These are phyloP conservation scores for Mormyrus proboscirostris DNA, from an alignment of 2,797 vertebrate species.

Conservation along the genomic window DNA sequence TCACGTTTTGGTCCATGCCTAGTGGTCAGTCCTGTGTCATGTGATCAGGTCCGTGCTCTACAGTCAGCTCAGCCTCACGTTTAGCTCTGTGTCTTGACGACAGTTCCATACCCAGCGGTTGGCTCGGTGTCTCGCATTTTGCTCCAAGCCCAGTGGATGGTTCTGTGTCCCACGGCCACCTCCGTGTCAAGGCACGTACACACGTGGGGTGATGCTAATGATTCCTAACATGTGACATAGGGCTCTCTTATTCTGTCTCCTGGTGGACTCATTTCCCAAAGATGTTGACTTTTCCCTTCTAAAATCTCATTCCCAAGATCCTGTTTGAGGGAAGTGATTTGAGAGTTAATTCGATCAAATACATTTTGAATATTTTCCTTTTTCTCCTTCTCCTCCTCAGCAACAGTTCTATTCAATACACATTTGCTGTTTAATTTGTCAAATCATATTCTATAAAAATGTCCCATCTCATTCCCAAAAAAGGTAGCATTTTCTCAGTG, in stretches of 20 bases:
- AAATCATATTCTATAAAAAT: background rate
- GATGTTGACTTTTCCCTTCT: background rate
- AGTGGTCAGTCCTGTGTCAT: background rate
- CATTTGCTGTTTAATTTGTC: background rate
- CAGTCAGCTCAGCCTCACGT: background rate
- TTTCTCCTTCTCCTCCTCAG: background rate
- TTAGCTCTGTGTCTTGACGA: background rate
- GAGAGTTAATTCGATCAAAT: background rate
- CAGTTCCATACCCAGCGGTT: background rate
- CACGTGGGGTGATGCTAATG: background rate
- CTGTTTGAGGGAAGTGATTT: background rate
- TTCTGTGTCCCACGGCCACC: background rate
- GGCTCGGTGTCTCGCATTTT: background rate
- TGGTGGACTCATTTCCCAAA: background rate
- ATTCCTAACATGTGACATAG: background rate
- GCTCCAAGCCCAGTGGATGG: background rate
- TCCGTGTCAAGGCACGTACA: background rate
- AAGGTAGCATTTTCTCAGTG: background rate
- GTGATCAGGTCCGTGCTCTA: background rate
- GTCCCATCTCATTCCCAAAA: background rate
- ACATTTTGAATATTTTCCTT: background rate
- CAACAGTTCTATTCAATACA: background rate
- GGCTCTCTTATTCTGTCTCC: background rate
- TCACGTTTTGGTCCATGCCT: background rate
- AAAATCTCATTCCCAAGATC: background rate